Evolutionary conservation across 2,113 vertebrate species (phyloP).

Genomic region (Brachyhypopomus occidentalis): DNA sequence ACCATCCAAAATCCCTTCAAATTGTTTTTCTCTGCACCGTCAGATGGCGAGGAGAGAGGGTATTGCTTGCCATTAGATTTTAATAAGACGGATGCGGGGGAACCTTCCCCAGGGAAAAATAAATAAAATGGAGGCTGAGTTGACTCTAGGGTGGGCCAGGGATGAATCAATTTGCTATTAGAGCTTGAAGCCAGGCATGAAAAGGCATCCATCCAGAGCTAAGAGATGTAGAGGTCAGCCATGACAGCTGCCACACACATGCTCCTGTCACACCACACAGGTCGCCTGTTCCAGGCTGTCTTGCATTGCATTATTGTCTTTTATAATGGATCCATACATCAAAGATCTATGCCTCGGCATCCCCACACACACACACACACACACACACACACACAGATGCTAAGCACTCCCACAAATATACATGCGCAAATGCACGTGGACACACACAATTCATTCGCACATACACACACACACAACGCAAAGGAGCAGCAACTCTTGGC

Average conservation of each 20-base stretch:
- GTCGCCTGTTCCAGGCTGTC: not conserved
- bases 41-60: slow-evolving; percentile 60
- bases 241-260: slow-evolving; percentile 61
- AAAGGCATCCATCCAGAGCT: slow-evolving; percentile 65
- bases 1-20: slow-evolving; percentile 66
- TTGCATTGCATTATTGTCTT: slow-evolving; percentile 4
- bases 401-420: too few species aligned
- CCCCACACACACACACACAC: not conserved
- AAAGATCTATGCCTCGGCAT: not conserved
- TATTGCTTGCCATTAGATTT: slow-evolving; percentile 70
- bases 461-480: too few species aligned
- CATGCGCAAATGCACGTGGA: too few species aligned
- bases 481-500: too few species aligned
- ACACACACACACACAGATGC: not conserved
- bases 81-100: slow-evolving; percentile 67
- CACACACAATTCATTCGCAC: too few species aligned
- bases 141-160: slow-evolving; percentile 60
- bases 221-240: slow-evolving; percentile 68
- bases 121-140: slow-evolving; percentile 67
- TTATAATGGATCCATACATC: not conserved
- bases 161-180: slow-evolving; percentile 74
- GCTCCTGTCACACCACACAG: slow-evolving; percentile 48
- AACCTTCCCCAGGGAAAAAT: slow-evolving; percentile 63
- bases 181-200: slow-evolving; percentile 60
- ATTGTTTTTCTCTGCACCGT: slow-evolving; percentile 67